phyloP scores from a whole-genome alignment of 2,797 vertebrate species.

The Oryzias dopingdopingensis region DNA sequence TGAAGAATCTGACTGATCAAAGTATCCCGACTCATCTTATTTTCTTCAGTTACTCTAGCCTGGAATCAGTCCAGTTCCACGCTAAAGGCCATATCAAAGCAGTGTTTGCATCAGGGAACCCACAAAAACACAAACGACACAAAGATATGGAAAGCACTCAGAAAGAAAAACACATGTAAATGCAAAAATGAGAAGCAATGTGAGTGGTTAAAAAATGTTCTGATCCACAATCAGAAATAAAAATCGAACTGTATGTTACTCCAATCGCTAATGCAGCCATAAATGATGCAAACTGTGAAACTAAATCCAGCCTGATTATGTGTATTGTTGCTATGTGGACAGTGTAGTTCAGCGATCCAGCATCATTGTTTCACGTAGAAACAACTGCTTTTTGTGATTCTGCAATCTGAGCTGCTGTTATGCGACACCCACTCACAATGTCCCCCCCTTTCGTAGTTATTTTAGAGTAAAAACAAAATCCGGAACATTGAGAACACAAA shows the following conservation, averaged over 20 bases:
- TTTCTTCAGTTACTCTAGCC: slow-evolving; percentile 8
- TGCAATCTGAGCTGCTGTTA: not conserved
- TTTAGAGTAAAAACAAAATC: not conserved
- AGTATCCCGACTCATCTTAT: not conserved
- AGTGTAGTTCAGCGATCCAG: too few relatives aligned
- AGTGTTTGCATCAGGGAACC: slow-evolving; percentile 27
- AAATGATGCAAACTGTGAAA: slow-evolving; percentile 22
- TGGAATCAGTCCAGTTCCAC: slow-evolving; percentile 36
- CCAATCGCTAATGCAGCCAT: slow-evolving; percentile 9
- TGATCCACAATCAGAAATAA: slow-evolving; percentile 12
- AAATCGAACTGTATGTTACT: slow-evolving; percentile 13
- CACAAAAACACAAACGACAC: slow-evolving; percentile 10
- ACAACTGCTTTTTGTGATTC: not conserved
- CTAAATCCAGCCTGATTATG: not conserved
- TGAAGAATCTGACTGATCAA: slow-evolving; percentile 19
- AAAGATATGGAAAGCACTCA: slow-evolving; percentile 10
- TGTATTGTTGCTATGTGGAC: too few relatives aligned
- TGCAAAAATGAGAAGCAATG: not conserved
- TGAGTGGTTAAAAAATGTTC: not conserved
- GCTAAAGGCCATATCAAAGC: slow-evolving; percentile 48
- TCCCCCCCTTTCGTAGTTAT: too few relatives aligned
- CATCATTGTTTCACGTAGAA: not conserved
- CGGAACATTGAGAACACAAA: not conserved
- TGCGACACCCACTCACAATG: too few relatives aligned
- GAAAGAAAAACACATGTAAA: slow-evolving; percentile 17